Base-by-base conservation (phyloP, 30 jellyfish, hydroid and myxozoan genomes). In the Sanderia malayensis region DNA sequence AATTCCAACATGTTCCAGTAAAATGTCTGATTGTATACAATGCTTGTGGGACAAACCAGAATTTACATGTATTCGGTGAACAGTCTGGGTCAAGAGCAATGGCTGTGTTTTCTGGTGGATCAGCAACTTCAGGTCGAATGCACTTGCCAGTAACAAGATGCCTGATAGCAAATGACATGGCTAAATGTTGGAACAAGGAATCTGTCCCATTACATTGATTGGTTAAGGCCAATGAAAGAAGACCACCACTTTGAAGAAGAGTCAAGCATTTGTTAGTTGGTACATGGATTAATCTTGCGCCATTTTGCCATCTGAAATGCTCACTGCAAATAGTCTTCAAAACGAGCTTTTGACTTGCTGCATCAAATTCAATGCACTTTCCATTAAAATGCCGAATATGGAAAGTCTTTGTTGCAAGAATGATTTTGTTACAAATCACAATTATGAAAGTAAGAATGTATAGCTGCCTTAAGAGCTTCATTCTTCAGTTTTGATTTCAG, bases 1-100 rank as follows among this genome's bases (percentile, higher is more conserved):
- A 41, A 2, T 49, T 49, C 64, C 64, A 49, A 24, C 64, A 49
- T 4, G 18, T 4, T 11, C 64, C 25, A 18, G 27, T 24, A 24
- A 4, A 18, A 49, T 49, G 25, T 2, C 64, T 11, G 7, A 49
- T 19, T 2, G 18, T 19, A 24, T 49, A 49, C 64, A 49, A 49
- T 3, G 18, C 64, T 49, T 49, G 64, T 4, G 64, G 64, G 7
- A 49, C 64, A 24, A 49, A 19, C 64, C 64, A 49, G 64, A 9
- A 49, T 49, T 49, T 8, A 3, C 25, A 2, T 49, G 8, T 49
- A 18, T 15, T 8, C 24, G 2, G 25, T 15, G 27, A 4, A 24
- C 64, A 49, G 11, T 24, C 27, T 19, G 64, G 18, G 6, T 11
- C 8, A 8, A 49, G 24, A 19, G 18, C 64, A 19, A 49, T 11